Base-by-base conservation (phyloP, 2,113 vertebrate species). In the Lepisosteus oculatus region DNA sequence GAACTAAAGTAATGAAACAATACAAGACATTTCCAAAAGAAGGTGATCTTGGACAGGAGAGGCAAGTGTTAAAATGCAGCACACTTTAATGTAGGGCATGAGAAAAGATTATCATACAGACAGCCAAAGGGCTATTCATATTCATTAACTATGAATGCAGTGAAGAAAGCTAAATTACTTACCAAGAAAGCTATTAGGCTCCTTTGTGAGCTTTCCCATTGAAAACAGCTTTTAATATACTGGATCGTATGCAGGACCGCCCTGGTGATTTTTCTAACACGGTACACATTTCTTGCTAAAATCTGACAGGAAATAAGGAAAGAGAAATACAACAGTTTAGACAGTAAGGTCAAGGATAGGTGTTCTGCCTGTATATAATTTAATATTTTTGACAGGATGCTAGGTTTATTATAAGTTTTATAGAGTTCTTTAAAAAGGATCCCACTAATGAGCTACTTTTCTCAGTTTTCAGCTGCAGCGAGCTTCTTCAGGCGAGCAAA, bases 201-300 rank as follows among this genome's bases (percentile, higher is more conserved):
- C 80, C 94, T 93, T 59, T 90, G 81, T 0, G 87, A 92, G 85
- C 93, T 98, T 84, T 99, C 95, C 97, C 97, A 99, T 78, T 95
- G 94, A 90, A 98, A 98, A 84, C 97, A 99, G 93, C 97, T 98
- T 79, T 93, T 94, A 84, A 99, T 94, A 87, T 98, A 98, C 76
- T 95, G 96, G 78, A 96, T 86, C 68, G 94, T 95, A 83, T 93
- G 95, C 92, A 97, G 95, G 82, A 98, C 86, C 68, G 94, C 93
- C 87, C 93, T 92, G 80, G 93, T 96, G 90, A 98, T 94, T 91
- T 93, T 96, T 84, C 94, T 94, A 82, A 99, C 95, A 0, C 97
- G 94, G 84, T 93, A 94, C 85, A 97, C 93, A 83, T 98, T 97
- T 83, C 91, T 92, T 59, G 95, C 95, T 88, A 99, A 94, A 84